Conservation (phyloP, 1,140 invertebrate genomes). For the Solenopsis invicta region DNA sequence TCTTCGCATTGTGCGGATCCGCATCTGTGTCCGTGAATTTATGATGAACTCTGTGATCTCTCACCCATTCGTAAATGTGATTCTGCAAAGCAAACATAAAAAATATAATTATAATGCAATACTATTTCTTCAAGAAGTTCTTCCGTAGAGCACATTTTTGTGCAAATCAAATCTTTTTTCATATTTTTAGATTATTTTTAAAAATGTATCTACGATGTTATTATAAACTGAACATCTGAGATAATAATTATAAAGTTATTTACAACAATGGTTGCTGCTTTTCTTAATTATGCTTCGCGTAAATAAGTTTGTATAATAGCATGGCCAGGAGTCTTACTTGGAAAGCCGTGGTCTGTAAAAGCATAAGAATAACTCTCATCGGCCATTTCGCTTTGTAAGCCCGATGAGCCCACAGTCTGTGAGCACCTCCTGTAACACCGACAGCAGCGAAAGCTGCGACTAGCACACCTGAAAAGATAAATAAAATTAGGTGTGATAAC, state of each 20-base stretch:
- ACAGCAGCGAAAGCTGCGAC: slow-evolving; percentile 87
- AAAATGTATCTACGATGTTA: neutral
- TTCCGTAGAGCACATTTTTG: neutral
- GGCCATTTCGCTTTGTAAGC: slow-evolving; percentile 95
- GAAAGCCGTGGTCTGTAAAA: slow-evolving; percentile 93
- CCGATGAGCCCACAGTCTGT: slow-evolving; percentile 95
- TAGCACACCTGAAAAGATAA: slow-evolving; percentile 76
- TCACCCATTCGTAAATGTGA: slow-evolving; percentile 92
- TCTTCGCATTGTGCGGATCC: slow-evolving; percentile 94
- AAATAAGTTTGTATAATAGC: neutral
- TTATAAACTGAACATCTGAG: neutral
- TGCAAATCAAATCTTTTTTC: neutral
- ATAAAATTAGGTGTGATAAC: neutral
- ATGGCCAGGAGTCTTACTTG: slow-evolving; percentile 88
- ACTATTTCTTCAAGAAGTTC: neutral
- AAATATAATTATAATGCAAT: neutral
- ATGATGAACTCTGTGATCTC: slow-evolving; percentile 96
- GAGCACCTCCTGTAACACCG: slow-evolving; percentile 95
- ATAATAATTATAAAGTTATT: neutral
- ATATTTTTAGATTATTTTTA: neutral
- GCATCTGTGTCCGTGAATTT: slow-evolving; percentile 97
- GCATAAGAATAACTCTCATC: slow-evolving; percentile 91
- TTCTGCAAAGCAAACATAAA: slow-evolving; percentile 84
- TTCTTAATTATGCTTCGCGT: neutral
- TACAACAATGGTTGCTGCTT: neutral